Percentiles rank a stretch among this genome's conserved stretches.
Conservation (phyloP, 2,797 vertebrate species). For the Potorous gilbertii region DNA sequence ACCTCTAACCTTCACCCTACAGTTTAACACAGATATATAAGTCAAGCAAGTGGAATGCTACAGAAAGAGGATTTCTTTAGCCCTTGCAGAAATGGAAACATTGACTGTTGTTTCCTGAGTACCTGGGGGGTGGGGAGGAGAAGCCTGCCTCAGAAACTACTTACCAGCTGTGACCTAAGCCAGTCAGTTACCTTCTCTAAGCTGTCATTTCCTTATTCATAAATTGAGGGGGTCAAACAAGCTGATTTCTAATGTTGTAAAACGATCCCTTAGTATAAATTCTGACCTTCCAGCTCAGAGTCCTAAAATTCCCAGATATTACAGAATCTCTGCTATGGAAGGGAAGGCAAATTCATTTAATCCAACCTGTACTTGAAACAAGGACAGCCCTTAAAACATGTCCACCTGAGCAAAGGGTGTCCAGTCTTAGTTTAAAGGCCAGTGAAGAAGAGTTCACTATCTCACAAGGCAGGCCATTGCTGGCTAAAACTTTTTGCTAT, state of each 20-base stretch:
- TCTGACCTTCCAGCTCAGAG: background rate
- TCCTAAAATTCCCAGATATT: background rate
- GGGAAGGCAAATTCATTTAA: background rate
- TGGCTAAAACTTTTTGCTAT: background rate
- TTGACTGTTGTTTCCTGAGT: background rate
- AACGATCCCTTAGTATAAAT: background rate
- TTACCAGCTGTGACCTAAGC: background rate
- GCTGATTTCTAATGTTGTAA: background rate
- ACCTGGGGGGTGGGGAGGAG: background rate
- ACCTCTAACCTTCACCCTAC: background rate
- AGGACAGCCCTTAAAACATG: background rate
- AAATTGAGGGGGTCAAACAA: background rate
- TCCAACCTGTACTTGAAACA: background rate
- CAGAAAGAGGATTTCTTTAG: constrained; percentile 31
- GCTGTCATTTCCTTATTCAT: background rate
- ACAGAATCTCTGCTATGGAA: background rate
- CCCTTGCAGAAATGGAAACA: background rate
- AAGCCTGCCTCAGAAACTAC: background rate
- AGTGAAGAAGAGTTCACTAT: background rate
- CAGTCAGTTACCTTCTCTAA: background rate
- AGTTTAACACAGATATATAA: constrained; percentile 37
- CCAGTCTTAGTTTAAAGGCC: background rate
- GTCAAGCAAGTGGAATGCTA: constrained; percentile 15
- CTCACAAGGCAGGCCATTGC: background rate
- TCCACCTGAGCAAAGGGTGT: background rate